phyloP scores from a whole-genome alignment of 2,797 vertebrate species.

The Sebastes taczanowskii region DNA sequence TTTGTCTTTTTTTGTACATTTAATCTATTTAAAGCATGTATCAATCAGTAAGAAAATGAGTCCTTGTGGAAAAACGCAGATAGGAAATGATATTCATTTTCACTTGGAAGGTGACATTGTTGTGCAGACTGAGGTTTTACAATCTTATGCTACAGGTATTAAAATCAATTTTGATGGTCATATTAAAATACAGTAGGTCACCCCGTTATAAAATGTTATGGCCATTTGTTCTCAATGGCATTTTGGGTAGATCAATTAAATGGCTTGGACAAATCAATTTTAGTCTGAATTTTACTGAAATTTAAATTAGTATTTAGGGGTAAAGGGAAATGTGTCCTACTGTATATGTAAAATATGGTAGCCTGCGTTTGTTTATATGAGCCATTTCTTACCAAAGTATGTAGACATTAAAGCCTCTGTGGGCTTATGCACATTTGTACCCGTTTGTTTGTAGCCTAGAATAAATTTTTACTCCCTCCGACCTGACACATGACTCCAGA shows the following conservation, averaged over 20 bases:
- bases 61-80: conserved; percentile 29
- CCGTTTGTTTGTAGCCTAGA: conserved; percentile 40
- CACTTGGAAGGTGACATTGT: conserved; percentile 33
- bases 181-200: conserved; percentile 49
- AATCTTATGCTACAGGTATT: conserved; percentile 26
- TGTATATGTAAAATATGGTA: conserved; percentile 39
- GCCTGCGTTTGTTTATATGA: conserved; percentile 41
- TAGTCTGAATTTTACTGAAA: conserved; percentile 6
- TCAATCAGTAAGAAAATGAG: conserved; percentile 59
- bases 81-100: conserved; percentile 61
- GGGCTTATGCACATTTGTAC: conserved; percentile 61
- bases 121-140: conserved; percentile 18
- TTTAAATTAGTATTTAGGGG: conserved; percentile 12
- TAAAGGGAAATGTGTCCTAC: conserved; percentile 56
- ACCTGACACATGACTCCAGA: conserved; percentile 66
- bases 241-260: conserved; percentile 4
- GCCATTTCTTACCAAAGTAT: conserved; percentile 71
- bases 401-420: conserved; percentile 45
- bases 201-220: conserved; percentile 28
- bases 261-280: conserved; percentile 39
- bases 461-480: conserved; percentile 40
- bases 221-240: conserved; percentile 8
- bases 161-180: conserved; percentile 8
- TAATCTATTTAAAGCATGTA: conserved; percentile 81
- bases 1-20: conserved; percentile 64